Base-by-base conservation (phyloP, 2,797 vertebrate species). In the Ptychadena robeensis region DNA sequence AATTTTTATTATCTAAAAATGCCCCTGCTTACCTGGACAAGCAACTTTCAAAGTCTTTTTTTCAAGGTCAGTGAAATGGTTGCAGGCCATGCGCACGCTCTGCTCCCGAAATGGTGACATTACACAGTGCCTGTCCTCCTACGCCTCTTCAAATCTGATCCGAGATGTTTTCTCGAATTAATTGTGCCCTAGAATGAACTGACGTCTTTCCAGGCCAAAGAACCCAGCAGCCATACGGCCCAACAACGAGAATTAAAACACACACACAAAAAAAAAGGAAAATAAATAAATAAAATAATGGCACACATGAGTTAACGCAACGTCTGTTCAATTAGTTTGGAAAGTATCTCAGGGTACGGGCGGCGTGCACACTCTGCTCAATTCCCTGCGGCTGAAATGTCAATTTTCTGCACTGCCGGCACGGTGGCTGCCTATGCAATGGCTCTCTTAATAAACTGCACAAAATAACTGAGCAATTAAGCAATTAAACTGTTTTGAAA, bases 401-500 rank as follows among this genome's bases (percentile, higher is more conserved):
- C 95, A 95, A 94, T 96, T 96, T 96, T 96, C 94, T 95, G 95
- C 94, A 94, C 94, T 94, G 92, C 93, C 95, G 93, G 93, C 93
- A 92, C 48, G 35, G 71, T 89, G 93, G 91, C 92, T 91, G 92
- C 93, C 89, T 90, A 93, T 88, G 93, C 94, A 95, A 94, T 91
- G 91, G 92, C 95, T 96, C 94, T 95, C 92, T 93, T 96, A 95
- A 96, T 95, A 94, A 91, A 91, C 89, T 87, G 87, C 91, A 92
- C 91, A 88, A 88, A 95, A 94, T 94, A 94, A 93, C 93, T 91
- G 90, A 91, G 93, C 94, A 96, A 96, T 97, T 95, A 96, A 94
- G 93, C 93, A 94, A 95, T 95, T 95, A 95, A 93, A 95, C 90
- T 91, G 92, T 94, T 94, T 94, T 93, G 93, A 84, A 96, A 95